Conservation (phyloP, 2,888 invertebrate species). For the Lumbricus terrestris region DNA sequence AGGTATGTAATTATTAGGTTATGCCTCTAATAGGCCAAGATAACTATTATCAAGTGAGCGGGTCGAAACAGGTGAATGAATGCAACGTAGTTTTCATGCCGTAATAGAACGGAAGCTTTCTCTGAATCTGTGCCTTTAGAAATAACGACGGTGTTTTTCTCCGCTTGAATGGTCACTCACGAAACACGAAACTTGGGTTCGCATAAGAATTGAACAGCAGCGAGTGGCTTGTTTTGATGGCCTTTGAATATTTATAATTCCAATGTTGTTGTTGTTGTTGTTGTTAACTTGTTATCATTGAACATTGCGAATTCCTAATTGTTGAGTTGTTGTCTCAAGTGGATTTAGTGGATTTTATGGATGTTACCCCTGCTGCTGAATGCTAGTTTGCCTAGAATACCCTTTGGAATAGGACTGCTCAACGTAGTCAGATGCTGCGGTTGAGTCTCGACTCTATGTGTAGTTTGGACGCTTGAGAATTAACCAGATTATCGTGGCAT, state of each 20-base stretch:
- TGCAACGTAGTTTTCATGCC: not conserved
- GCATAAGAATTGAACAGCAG: not conserved
- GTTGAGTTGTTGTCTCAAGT: not conserved
- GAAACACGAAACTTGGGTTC: not conserved
- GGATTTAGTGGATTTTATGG: not conserved
- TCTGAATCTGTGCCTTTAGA: not conserved
- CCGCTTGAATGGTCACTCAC: not conserved
- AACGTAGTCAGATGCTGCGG: not conserved
- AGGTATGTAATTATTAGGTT: not conserved
- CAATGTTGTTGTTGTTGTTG: not conserved
- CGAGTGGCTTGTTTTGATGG: not conserved
- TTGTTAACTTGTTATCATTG: not conserved
- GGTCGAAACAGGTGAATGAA: not conserved
- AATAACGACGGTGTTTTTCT: not conserved
- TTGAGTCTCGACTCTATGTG: not conserved
- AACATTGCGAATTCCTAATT: not conserved
- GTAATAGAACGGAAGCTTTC: not conserved
- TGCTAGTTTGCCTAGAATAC: not conserved
- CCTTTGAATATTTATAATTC: not conserved
- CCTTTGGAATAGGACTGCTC: not conserved
- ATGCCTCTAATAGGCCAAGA: not conserved
- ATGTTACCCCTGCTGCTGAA: not conserved
- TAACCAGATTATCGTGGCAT: too few species aligned
- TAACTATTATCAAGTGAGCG: not conserved
- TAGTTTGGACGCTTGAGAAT: too few species aligned